Base-by-base conservation (phyloP, 2,797 vertebrate genomes). In the Ptychobarbus kaznakovi region DNA sequence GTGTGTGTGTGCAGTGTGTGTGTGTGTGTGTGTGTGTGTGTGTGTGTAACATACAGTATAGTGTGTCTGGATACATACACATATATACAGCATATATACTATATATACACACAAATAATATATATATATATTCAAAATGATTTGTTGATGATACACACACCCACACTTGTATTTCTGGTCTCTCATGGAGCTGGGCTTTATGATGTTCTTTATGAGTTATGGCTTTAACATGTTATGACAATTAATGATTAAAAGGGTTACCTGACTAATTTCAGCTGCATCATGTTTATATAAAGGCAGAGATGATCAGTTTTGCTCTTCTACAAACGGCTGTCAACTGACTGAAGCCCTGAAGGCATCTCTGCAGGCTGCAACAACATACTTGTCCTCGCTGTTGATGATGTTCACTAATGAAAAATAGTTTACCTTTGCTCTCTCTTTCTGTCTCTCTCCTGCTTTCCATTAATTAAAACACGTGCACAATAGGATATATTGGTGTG, bases 311-410 rank as follows among this genome's bases (percentile, higher is more conserved):
- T 86, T 88, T 89, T 84, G 83, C 86, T 89, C 84, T 86, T 28
- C 28, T 51, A 83, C 32, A 86, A 84, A 58, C 28, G 80, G 78
- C 32, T 86, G 78, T 80, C 63, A 35, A 86, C 70, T 75, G 68
- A 79, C 72, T 76, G 79, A 51, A 70, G 87, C 49, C 70, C 81
- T 25, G 74, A 81, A 90, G 88, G 72, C 15, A 88, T 90, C 83
- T 81, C 74, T 81, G 83, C 89, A 86, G 90, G 89, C 88, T 91
- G 89, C 86, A 87, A 87, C 87, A 73, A 74, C 16, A 70, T 42
- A 85, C 87, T 70, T 76, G 88, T 88, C 85, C 80, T 89, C 78
- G 77, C 80, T 79, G 32, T 79, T 87, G 66, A 83, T 56, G 51
- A 58, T 66, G 49, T 40, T 61, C 63, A 53, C 25, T 56, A 58